Conservation (phyloP, 2,113 vertebrate genomes). For the Lonchura striata region DNA sequence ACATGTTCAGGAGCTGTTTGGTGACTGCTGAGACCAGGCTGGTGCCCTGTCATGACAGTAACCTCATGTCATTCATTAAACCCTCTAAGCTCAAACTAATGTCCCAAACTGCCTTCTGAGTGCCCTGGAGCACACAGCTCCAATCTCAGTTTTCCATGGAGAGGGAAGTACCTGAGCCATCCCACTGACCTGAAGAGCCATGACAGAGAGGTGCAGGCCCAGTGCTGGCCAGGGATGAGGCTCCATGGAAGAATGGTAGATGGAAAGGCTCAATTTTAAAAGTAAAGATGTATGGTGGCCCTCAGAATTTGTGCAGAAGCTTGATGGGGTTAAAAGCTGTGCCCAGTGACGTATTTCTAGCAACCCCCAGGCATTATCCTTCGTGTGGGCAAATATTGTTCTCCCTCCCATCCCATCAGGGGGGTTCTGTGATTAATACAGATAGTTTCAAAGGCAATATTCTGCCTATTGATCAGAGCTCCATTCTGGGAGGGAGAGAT, state of each 20-base stretch:
- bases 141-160: neutral
- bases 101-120: neutral
- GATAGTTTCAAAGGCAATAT: neutral
- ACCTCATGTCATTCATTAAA: neutral
- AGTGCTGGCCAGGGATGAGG: neutral
- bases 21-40: neutral
- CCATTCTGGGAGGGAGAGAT: neutral
- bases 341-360: neutral
- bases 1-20: neutral
- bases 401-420: neutral
- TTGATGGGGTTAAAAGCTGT: neutral
- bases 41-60: rapidly evolving
- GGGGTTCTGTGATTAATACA: neutral
- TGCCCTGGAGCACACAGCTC: neutral
- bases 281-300: neutral
- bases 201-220: neutral
- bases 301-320: neutral
- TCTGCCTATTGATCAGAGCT: neutral
- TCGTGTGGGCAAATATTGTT: neutral
- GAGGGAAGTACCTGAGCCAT: neutral
- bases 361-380: neutral
- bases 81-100: neutral
- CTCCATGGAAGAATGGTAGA: neutral
- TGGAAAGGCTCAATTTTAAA: neutral
- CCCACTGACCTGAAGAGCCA: rapidly evolving